phyloP scores from a whole-genome alignment of 1,140 invertebrate genomes.

The Bombus soroeensis region DNA sequence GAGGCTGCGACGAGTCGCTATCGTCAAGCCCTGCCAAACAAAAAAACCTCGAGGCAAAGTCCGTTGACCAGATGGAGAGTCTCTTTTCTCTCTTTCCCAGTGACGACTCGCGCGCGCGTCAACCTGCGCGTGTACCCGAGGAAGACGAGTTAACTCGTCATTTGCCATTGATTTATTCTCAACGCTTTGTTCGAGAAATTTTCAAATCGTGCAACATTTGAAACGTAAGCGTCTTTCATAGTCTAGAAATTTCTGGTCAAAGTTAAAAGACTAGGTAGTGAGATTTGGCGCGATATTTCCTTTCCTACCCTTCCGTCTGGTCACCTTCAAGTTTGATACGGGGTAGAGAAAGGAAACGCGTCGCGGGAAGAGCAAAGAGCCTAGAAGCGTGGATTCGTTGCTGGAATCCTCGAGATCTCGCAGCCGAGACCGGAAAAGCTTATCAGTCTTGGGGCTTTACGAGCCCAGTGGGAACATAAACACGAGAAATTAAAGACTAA shows the following conservation, averaged over 20 bases:
- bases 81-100: slow-evolving; percentile 35
- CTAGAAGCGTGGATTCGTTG: background rate
- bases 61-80: slow-evolving; percentile 75
- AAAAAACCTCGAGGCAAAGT: slow-evolving; percentile 67
- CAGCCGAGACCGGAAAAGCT: slow-evolving; percentile 71
- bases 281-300: background rate
- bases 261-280: too few relatives aligned
- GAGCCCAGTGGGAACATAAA: slow-evolving; percentile 75
- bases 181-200: background rate
- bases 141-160: background rate
- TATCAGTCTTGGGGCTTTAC: slow-evolving; percentile 68
- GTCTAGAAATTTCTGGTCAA: too few relatives aligned
- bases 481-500: slow-evolving; percentile 65
- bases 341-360: background rate
- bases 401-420: slow-evolving; percentile 47
- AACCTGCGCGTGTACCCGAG: background rate
- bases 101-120: slow-evolving; percentile 36
- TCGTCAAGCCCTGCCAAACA: slow-evolving; percentile 47
- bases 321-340: slow-evolving; percentile 42
- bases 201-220: too few relatives aligned
- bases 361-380: background rate
- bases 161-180: background rate
- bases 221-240: too few relatives aligned
- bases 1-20: slow-evolving; percentile 54
- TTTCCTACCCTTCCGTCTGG: background rate